Evolutionary conservation across 2,888 invertebrate species (phyloP), one percentile per base, ranked within the genome.

Genomic region (Lasius platythorax): DNA sequence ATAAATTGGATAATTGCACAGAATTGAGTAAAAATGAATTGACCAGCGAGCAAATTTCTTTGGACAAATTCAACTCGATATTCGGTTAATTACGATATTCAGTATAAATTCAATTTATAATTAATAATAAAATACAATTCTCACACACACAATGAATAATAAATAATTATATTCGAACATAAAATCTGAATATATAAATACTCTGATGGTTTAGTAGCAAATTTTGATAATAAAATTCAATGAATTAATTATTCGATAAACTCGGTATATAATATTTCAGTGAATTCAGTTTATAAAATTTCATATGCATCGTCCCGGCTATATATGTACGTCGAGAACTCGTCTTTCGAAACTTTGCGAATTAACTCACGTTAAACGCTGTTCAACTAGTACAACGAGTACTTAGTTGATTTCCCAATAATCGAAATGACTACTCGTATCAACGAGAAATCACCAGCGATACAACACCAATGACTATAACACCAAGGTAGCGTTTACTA

Each of bases 381-480:
- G 68, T 40, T 76, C 68, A 53, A 67, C 43, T 43, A 50, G 15
- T 50, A 18, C 61, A 72, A 73, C 46, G 33, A 15, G 11, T 61
- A 37, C 79, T 81, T 46, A 67, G 78, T 78, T 46, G 73, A 46
- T 73, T 72, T 78, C 56, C 28, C 40, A 78, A 78, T 78, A 78
- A 78, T 78, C 68, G 56, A 78, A 78, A 78, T 43, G 40, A 68
- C 79, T 72, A n/a, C 46, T 73, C 43, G 43, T 75, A 53, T 76
- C 58, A 78, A 53, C n/a, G 83, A 81, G 78, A 86, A 86, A 87
- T 87, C n/a, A n/a, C 8, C 50, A 53, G n/a, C 6, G n/a, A 53
- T n/a, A 50, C 50, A 50, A 50, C 83, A 78, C 78, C 87, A 67
- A 78, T 84, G 88, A 66, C 84, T 87, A 70, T 82, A 78, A 74